A percentile compares a stretch with the other conserved stretches of the same genome.
Conservation (phyloP, 2,888 invertebrate species). For the Epirrita christyi region DNA sequence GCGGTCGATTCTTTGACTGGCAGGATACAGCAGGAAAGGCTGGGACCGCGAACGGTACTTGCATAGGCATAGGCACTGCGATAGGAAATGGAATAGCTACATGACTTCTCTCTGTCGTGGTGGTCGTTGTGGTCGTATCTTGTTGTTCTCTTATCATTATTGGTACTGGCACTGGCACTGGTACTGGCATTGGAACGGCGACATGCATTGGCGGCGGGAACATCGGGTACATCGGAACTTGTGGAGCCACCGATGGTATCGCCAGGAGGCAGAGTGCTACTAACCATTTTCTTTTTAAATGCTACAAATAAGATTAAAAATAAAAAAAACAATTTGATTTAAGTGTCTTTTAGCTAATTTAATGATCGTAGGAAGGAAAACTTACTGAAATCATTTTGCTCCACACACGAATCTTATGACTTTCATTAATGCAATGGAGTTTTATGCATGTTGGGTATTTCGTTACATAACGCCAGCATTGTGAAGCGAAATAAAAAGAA, state of each 20-base stretch:
- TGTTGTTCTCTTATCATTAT: slow-evolving; percentile 1
- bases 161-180: slow-evolving; percentile 13
- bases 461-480: slow-evolving; percentile 40
- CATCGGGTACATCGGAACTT: slow-evolving; percentile 40
- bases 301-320: slow-evolving; percentile 36
- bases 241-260: slow-evolving; percentile 37
- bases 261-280: slow-evolving; percentile 23
- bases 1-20: slow-evolving; percentile 28
- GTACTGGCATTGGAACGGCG: slow-evolving; percentile 13
- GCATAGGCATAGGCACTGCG: slow-evolving; percentile 38
- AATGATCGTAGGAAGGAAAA: slow-evolving; percentile 5
- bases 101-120: slow-evolving; percentile 19
- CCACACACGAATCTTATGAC: slow-evolving; percentile 35
- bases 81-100: slow-evolving; percentile 15
- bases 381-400: slow-evolving; percentile 53
- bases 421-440: slow-evolving; percentile 41
- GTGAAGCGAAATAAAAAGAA: slow-evolving; percentile 21
- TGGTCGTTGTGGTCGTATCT: slow-evolving; percentile 30
- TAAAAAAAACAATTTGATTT: background rate
- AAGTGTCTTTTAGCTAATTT: background rate
- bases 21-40: slow-evolving; percentile 41
- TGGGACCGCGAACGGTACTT: slow-evolving; percentile 56
- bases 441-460: slow-evolving; percentile 50
- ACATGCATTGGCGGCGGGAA: slow-evolving; percentile 16
- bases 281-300: slow-evolving; percentile 39